phyloP scores from a whole-genome alignment of 1,140 invertebrate species.

The Penaeus indicus region DNA sequence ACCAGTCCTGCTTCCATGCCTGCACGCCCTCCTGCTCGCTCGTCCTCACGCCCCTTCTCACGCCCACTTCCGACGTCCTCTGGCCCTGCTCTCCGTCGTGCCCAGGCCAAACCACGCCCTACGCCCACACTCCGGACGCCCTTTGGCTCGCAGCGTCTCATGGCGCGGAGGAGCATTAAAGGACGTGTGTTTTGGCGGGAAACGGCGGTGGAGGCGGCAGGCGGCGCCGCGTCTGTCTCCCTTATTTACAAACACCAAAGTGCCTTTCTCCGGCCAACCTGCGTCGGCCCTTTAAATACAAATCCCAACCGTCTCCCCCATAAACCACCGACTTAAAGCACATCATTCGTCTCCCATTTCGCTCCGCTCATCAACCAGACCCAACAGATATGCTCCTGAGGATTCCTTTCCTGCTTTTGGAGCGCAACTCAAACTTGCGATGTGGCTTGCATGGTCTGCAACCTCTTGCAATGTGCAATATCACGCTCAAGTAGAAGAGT shows the following conservation, averaged over 20 bases:
- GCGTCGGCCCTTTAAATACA: slow-evolving; percentile 41
- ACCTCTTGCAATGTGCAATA: no score
- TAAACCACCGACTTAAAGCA: no score
- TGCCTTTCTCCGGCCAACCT: slow-evolving; percentile 16
- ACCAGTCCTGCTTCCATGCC: no score
- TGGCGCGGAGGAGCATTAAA: slow-evolving; percentile 46
- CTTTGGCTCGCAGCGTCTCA: no score
- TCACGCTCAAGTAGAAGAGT: no score
- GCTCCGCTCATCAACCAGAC: no score
- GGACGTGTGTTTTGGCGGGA: slow-evolving; percentile 54
- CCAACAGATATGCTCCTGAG: no score
- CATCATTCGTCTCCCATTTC: no score
- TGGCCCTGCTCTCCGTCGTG: background rate
- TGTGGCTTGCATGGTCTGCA: no score
- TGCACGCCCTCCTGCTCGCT: no score
- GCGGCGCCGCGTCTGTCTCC: background rate
- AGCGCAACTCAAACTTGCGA: no score
- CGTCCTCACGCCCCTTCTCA: background rate
- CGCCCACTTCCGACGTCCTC: background rate
- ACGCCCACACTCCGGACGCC: background rate
- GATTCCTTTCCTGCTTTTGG: no score
- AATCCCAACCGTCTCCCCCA: background rate
- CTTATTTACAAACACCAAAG: slow-evolving; percentile 47
- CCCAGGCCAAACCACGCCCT: background rate
- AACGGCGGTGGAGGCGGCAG: background rate